A percentile compares a stretch with the other conserved stretches of the same genome.
These are phyloP conservation scores for Polyodon spathula DNA, from an alignment of 2,113 vertebrate genomes.

Conservation along the genomic window DNA sequence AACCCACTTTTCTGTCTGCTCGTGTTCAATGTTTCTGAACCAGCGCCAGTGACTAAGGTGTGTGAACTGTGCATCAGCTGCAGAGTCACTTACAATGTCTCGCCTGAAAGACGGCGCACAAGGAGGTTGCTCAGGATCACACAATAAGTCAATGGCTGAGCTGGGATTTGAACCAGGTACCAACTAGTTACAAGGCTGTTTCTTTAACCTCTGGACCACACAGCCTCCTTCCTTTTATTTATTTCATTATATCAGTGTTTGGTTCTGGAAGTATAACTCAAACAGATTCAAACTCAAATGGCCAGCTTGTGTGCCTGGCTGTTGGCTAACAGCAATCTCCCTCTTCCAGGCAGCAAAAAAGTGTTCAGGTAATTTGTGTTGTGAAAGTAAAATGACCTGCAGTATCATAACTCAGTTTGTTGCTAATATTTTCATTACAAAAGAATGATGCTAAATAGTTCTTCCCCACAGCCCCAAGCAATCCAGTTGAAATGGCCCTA, in stretches of 20 bases:
- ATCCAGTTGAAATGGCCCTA: neutral
- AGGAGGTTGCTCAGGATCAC: too few relatives aligned
- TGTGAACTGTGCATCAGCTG: too few relatives aligned
- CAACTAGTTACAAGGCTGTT: too few relatives aligned
- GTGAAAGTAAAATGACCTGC: too few relatives aligned
- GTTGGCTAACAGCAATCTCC: neutral
- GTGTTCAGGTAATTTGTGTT: neutral
- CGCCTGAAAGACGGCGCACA: too few relatives aligned
- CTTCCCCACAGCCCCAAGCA: neutral
- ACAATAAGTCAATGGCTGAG: too few relatives aligned
- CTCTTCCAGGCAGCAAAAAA: neutral
- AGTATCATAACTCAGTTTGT: neutral
- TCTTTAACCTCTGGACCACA: too few relatives aligned
- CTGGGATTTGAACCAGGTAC: too few relatives aligned
- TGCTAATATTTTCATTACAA: neutral
- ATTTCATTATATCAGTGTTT: slow-evolving; percentile 2
- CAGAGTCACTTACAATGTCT: too few relatives aligned
- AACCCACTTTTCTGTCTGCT: too few relatives aligned
- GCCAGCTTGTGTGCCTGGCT: neutral
- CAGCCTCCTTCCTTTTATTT: slow-evolving; percentile 5
- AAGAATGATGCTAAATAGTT: neutral
- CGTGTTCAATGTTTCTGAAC: too few relatives aligned
- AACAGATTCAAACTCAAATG: slow-evolving; percentile 4
- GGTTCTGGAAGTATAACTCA: slow-evolving; percentile 1
- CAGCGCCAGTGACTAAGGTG: too few relatives aligned